These are phyloP conservation scores for Trichonephila clavata DNA, from an alignment of 1,140 invertebrate genomes.

Conservation along the genomic window DNA sequence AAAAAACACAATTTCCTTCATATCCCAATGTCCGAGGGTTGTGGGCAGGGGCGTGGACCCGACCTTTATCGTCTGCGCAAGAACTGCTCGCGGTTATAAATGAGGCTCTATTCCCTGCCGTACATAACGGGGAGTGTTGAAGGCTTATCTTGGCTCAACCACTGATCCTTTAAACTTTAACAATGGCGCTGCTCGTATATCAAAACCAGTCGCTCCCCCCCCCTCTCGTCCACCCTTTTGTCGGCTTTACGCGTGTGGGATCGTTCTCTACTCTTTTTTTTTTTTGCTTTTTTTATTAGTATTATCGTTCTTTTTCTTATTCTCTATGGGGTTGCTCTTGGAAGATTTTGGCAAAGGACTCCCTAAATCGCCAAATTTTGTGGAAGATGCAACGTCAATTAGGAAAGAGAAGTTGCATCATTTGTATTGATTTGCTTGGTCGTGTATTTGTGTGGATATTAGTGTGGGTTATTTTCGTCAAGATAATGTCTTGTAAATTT, in stretches of 20 bases:
- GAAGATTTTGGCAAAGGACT: slow-evolving; percentile 24
- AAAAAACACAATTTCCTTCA: slow-evolving; percentile 43
- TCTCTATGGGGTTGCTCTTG: slow-evolving; percentile 27
- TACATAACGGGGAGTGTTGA: slow-evolving; percentile 74
- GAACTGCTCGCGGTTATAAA: slow-evolving; percentile 73
- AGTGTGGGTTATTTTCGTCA: too few species aligned
- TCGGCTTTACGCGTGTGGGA: slow-evolving; percentile 41
- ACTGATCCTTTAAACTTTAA: slow-evolving; percentile 77
- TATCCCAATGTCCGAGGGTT: slow-evolving; percentile 53
- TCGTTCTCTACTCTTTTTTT: slow-evolving; percentile 26
- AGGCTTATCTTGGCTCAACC: slow-evolving; percentile 75
- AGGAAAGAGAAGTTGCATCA: background rate
- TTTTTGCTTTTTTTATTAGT: slow-evolving; percentile 24
- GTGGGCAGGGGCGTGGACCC: slow-evolving; percentile 8
- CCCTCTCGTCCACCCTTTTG: slow-evolving; percentile 41
- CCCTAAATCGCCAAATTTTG: slow-evolving; percentile 10
- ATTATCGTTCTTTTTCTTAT: background rate
- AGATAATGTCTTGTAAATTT: too few species aligned
- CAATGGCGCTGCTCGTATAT: slow-evolving; percentile 76
- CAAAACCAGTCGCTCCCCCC: slow-evolving; percentile 63
- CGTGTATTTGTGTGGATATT: too few species aligned
- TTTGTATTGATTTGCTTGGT: background rate
- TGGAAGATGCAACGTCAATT: background rate
- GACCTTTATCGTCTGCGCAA: slow-evolving; percentile 71
- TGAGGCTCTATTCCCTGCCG: slow-evolving; percentile 72